Conservation (phyloP, 2,888 invertebrate genomes). For the Orchestes rusci region DNA sequence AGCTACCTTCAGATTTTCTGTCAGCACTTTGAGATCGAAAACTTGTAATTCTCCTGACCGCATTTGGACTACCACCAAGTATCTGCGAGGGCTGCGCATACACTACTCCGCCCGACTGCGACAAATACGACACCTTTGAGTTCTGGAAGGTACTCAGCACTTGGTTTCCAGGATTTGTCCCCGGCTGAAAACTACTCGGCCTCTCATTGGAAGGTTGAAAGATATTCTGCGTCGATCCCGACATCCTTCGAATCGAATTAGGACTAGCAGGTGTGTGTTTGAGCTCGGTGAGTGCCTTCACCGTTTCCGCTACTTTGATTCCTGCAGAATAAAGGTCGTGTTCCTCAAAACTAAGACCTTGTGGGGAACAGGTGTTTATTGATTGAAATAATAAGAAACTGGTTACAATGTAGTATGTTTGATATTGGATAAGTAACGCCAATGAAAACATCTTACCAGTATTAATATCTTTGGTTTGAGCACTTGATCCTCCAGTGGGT, state of each 20-base stretch:
- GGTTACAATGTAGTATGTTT: too few relatives aligned
- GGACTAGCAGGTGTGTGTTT: constrained; percentile 85
- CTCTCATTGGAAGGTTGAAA: constrained; percentile 28
- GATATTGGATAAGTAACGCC: too few relatives aligned
- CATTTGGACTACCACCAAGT: constrained; percentile 46
- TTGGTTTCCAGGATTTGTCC: constrained; percentile 27
- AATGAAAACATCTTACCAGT: constrained; percentile 7
- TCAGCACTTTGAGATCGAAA: constrained; percentile 57
- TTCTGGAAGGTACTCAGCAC: constrained; percentile 40
- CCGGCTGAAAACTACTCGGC: constrained; percentile 17
- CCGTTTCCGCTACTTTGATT: constrained; percentile 76
- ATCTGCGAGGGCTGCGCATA: constrained; percentile 53
- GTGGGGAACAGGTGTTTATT: not conserved
- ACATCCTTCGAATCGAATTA: constrained; percentile 56
- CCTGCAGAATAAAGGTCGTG: constrained; percentile 31
- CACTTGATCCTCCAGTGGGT: too few relatives aligned
- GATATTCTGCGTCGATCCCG: constrained; percentile 38
- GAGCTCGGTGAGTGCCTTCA: constrained; percentile 75
- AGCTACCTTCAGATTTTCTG: constrained; percentile 49
- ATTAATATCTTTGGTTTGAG: constrained; percentile 9
- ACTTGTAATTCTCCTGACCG: constrained; percentile 47
- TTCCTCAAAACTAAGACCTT: constrained; percentile 4
- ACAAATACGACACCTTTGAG: constrained; percentile 38
- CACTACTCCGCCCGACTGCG: constrained; percentile 41
- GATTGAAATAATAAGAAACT: too few relatives aligned